These are phyloP conservation scores for Manis crassicaudata DNA, from an alignment of 2,797 vertebrate genomes.

Conservation along the genomic window DNA sequence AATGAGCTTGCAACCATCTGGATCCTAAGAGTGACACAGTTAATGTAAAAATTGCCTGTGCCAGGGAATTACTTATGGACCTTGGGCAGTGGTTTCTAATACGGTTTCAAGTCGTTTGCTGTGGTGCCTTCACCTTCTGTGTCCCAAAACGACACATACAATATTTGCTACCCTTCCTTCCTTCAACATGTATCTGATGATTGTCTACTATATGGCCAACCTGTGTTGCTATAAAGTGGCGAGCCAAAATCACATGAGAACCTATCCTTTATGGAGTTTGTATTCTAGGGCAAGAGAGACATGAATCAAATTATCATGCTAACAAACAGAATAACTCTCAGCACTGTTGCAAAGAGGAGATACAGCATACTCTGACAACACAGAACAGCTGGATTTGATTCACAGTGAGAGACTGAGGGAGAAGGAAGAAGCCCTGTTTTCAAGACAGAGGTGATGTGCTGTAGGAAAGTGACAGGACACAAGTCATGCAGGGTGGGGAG, in stretches of 20 bases:
- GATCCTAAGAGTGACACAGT: not conserved
- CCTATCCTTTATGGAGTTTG: not conserved
- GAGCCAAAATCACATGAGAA: not conserved
- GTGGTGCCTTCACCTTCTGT: not conserved
- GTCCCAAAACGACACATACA: not conserved
- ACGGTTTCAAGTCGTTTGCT: not conserved
- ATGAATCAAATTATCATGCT: not conserved
- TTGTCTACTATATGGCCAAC: not conserved
- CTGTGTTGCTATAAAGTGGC: not conserved
- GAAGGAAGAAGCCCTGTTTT: not conserved
- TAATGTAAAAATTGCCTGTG: not conserved
- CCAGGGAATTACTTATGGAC: not conserved
- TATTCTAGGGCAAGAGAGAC: not conserved
- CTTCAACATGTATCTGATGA: not conserved
- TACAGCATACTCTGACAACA: not conserved
- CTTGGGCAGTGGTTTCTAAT: not conserved
- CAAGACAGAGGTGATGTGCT: not conserved
- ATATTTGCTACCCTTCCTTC: not conserved
- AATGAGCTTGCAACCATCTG: not conserved
- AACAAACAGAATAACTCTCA: not conserved
- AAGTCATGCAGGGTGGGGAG: accelerated
- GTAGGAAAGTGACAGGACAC: not conserved
- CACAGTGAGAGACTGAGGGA: accelerated
- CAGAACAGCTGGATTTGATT: not conserved
- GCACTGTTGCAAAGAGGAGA: not conserved